A percentile compares a stretch with the other conserved stretches of the same genome.
These are phyloP conservation scores for Campylorhamphus procurvoides DNA, from an alignment of 2,113 vertebrate genomes.

Conservation along the genomic window DNA sequence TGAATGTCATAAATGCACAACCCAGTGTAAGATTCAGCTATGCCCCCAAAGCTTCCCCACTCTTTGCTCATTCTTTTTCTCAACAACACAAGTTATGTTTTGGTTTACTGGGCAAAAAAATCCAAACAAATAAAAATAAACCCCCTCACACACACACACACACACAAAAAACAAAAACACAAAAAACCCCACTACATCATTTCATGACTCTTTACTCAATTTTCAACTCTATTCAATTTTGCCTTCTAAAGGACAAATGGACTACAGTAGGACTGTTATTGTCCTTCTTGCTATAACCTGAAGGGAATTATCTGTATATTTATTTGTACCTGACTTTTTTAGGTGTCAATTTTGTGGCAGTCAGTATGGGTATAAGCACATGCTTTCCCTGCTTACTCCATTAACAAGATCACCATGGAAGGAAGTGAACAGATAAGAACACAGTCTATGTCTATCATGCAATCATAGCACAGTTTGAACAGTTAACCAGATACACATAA, in stretches of 20 bases:
- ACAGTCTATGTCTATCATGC: neutral
- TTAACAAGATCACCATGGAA: neutral
- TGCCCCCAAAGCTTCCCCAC: neutral
- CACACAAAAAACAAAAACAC: too few species aligned
- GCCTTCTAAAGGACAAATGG: neutral
- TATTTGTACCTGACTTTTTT: neutral
- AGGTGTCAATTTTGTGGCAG: neutral
- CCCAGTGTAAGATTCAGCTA: neutral
- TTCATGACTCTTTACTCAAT: neutral
- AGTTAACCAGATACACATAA: neutral
- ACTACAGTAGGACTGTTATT: neutral
- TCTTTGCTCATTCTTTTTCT: neutral
- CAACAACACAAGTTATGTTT: neutral
- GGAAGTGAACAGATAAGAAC: neutral
- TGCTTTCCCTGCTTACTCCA: neutral
- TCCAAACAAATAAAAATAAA: too few species aligned
- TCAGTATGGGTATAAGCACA: neutral
- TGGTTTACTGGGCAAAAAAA: neutral
- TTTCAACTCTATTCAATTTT: neutral
- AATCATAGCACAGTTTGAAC: neutral
- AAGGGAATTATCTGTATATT: neutral
- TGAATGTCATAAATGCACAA: neutral
- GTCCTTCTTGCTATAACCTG: neutral
- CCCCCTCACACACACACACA: too few species aligned
- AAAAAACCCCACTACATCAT: neutral